Base-by-base conservation (phyloP, 1,140 invertebrate genomes). In the Brachionus koreanus region DNA sequence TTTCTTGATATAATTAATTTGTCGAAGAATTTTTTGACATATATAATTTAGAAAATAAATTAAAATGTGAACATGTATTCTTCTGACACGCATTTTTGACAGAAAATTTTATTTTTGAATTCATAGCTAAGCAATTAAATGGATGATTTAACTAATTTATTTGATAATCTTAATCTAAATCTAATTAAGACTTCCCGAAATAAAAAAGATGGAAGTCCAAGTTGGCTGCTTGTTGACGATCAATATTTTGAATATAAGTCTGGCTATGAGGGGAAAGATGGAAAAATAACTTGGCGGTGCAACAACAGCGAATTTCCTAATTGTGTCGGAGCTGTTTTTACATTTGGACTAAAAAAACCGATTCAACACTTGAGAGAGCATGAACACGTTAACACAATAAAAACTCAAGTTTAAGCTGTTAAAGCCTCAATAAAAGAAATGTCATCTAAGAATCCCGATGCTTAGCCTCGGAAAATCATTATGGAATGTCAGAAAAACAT, bases 91-190 rank as follows among this genome's bases (percentile, higher is more conserved):
- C 39, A 3, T 3, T 52, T 52, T 52, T 52, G n/a, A n/a, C n/a
- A n/a, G n/a, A n/a, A n/a, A n/a, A n/a, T 52, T 23, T 29, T 52
- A 52, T 52, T 52, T n/a, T 52, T n/a, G n/a, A n/a, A n/a, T 52
- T 52, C 49, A 52, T 52, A n/a, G 49, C n/a, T n/a, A n/a, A n/a
- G n/a, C n/a, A n/a, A 52, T 52, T 52, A 52, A 52, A 65, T 65
- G 61, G 61, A 65, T 33, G 33, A 37, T 65, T 65, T 65, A 37
- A 13, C 29, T 33, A 65, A 65, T 65, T 37, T 29, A 13, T 65
- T 65, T 65, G 49, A 52, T 52, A 52, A n/a, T n/a, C 49, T 52
- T 16, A 52, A 52, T 52, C 25, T 37, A 37, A 65, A 65, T 65
- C 33, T 65, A 65, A 65, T 65, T 4, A 65, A 39, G 16, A 42